A percentile compares a stretch with the other conserved stretches of the same genome.
Evolutionary conservation across 2,797 vertebrate species (phyloP).

Genomic region (Sebastes trivittatus): DNA sequence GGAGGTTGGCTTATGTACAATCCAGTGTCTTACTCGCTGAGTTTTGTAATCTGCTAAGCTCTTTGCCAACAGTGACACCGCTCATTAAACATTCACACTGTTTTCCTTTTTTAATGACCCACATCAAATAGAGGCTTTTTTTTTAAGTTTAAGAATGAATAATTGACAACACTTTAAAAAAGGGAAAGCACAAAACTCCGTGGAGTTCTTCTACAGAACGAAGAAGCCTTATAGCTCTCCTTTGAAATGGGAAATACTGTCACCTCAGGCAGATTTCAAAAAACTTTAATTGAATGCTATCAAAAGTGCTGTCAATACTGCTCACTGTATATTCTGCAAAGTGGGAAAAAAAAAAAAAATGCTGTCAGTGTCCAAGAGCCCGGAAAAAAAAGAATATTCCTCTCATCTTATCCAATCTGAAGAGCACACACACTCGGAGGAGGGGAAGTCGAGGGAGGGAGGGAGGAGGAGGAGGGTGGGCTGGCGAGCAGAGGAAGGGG

Average conservation of each 20-base stretch:
- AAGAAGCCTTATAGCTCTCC: neutral
- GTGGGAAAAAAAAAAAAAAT: slow-evolving; percentile 15
- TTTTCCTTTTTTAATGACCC: slow-evolving; percentile 49
- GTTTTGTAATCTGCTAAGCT: slow-evolving; percentile 7
- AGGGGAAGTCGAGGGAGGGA: neutral
- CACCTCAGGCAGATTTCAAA: slow-evolving; percentile 46
- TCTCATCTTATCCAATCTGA: slow-evolving; percentile 53
- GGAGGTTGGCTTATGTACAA: neutral
- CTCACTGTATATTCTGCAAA: slow-evolving; percentile 51
- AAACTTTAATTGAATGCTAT: slow-evolving; percentile 62
- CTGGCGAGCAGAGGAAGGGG: slow-evolving; percentile 9
- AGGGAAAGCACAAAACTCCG: neutral
- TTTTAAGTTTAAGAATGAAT: slow-evolving; percentile 42
- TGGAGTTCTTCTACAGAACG: slow-evolving; percentile 10
- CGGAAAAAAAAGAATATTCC: slow-evolving; percentile 24
- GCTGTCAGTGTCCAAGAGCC: slow-evolving; percentile 49
- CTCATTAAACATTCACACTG: slow-evolving; percentile 40
- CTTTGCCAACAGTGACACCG: neutral
- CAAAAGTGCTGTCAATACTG: slow-evolving; percentile 63
- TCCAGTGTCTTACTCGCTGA: neutral
- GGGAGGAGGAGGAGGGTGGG: neutral
- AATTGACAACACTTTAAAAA: slow-evolving; percentile 19
- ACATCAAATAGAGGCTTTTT: slow-evolving; percentile 28
- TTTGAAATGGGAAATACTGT: slow-evolving; percentile 49
- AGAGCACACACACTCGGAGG: slow-evolving; percentile 10